These are phyloP conservation scores for Cuculus canorus DNA, from an alignment of 2,797 vertebrate genomes.

Conservation along the genomic window DNA sequence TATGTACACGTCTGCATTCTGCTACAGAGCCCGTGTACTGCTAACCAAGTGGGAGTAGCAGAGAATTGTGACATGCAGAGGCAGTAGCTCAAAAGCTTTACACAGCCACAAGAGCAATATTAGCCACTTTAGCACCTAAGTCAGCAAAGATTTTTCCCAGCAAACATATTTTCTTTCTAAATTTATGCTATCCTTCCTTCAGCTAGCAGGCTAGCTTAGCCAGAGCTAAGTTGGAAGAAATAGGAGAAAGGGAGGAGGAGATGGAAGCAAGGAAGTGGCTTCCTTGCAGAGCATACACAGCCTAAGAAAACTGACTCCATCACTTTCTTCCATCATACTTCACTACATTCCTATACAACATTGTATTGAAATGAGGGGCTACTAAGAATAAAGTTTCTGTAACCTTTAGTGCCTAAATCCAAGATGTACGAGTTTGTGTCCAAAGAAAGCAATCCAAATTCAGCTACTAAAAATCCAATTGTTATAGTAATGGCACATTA, in stretches of 20 bases:
- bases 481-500: slow-evolving; percentile 33
- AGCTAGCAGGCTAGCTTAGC: neutral
- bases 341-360: neutral
- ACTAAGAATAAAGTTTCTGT: neutral
- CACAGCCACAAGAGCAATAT: neutral
- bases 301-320: neutral
- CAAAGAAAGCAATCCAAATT: neutral
- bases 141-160: neutral
- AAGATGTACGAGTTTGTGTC: neutral
- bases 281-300: neutral
- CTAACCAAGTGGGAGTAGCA: neutral
- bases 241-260: neutral
- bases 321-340: neutral
- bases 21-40: neutral
- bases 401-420: neutral
- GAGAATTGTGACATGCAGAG: neutral
- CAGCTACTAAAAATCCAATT: slow-evolving; percentile 16
- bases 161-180: neutral
- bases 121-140: neutral
- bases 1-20: neutral
- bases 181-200: neutral
- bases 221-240: neutral
- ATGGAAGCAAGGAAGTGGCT: neutral
- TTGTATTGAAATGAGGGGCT: neutral
- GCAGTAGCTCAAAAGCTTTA: neutral